Base-by-base conservation (phyloP, 2,797 vertebrate species). In the Danio kyathit region DNA sequence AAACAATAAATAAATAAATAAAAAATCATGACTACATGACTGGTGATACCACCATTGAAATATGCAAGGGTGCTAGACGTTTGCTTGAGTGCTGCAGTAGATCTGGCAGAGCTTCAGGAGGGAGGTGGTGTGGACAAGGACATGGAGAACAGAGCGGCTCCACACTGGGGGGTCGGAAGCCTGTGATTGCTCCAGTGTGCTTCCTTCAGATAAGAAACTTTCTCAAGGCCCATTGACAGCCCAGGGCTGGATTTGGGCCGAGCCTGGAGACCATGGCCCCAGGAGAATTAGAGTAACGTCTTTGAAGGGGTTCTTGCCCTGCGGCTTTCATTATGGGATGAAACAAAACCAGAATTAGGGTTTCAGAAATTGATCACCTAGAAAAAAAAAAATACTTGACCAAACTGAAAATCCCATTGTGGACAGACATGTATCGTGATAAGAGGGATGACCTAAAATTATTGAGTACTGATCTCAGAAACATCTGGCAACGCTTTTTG, bases 161-260 rank as follows among this genome's bases (percentile, higher is more conserved):
- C 82, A 74, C 79, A 86, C 66, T 64, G 74, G 87, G 88, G 89
- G 89, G 79, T 84, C 85, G 91, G 90, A 90, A 88, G 89, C 82
- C 76, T 81, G 87, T 81, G 87, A 88, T 90, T 91, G 88, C 89
- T 92, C 88, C 86, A 88, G 91, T 83, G 92, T 93, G 93, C 90
- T 94, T 94, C 93, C 92, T 91, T 86, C 73, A 87, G 94, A 94
- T 95, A 94, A 93, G 91, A 87, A 64, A 72, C 76, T 59, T 91
- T 91, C 90, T 91, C 90, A 92, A 87, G 90, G 86, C 86, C 90
- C 61, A 44, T 57, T 1, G 10, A 86, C 86, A 57, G 85, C 87
- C 86, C 56, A 82, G 87, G 86, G 70, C 88, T 89, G 1, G 60
- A 88, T 86, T 88, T 87, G 87, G 90, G 73, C 84, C 43, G n/a